Percentiles rank a stretch among this genome's conserved stretches.
Conservation (phyloP, 2,888 invertebrate species). For the Chrysina gloriosa region DNA sequence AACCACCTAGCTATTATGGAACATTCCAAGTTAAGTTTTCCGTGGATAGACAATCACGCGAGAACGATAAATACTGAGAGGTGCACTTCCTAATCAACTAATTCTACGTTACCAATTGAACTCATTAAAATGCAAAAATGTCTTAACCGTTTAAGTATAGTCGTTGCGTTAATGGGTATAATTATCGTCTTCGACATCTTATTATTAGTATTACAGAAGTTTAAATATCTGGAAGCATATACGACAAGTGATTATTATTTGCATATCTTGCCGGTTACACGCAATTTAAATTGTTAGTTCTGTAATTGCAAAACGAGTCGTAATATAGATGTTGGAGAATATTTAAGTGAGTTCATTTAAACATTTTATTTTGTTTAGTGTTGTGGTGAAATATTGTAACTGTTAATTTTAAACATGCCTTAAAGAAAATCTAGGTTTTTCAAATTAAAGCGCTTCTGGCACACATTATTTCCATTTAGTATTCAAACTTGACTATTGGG, state of each 20-base stretch:
- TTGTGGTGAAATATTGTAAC: neutral
- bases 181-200: conserved; percentile 26
- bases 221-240: conserved; percentile 9
- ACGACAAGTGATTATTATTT: conserved; percentile 12
- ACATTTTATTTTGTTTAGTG: neutral
- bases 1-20: neutral
- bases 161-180: conserved; percentile 24
- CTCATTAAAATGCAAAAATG: conserved; percentile 33
- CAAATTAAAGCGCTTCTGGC: too few relatives aligned
- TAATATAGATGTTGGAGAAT: conserved; percentile 19
- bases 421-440: too few relatives aligned
- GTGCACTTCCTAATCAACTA: conserved; percentile 28
- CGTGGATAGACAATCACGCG: neutral
- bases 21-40: neutral
- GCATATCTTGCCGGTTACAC: neutral
- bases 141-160: conserved; percentile 20
- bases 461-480: too few relatives aligned
- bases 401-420: neutral
- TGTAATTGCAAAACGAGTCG: conserved; percentile 27
- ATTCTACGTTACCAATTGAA: conserved; percentile 18
- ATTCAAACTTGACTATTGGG: too few relatives aligned
- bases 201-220: conserved; percentile 27
- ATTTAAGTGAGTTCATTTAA: neutral
- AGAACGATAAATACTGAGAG: neutral
- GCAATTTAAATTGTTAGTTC: conserved; percentile 19